phyloP scores from a whole-genome alignment of 2,113 vertebrate species.

The Mesoclemmys tuberculata region DNA sequence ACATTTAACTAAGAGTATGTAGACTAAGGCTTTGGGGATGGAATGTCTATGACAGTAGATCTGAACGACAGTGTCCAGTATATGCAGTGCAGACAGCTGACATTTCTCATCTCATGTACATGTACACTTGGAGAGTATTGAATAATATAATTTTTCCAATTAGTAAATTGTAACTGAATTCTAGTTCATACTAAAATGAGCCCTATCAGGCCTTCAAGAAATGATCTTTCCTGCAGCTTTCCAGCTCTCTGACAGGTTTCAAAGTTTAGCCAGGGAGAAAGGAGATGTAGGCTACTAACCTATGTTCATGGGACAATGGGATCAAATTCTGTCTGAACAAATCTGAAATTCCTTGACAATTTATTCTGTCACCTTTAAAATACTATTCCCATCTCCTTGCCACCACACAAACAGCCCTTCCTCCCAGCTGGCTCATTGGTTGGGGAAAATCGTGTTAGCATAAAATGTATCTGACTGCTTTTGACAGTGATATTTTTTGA shows the following conservation, averaged over 20 bases:
- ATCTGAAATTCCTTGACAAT: not conserved
- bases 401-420: not conserved
- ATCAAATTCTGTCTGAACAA: not conserved
- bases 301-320: not conserved
- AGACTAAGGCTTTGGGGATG: not conserved
- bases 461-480: not conserved
- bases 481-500: not conserved
- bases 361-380: not conserved
- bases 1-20: not conserved
- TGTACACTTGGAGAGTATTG: not conserved
- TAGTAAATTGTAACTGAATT: not conserved
- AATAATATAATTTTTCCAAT: not conserved
- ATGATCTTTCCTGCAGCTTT: not conserved
- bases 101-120: not conserved
- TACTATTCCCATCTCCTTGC: not conserved
- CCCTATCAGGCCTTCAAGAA: not conserved
- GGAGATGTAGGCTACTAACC: not conserved
- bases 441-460: not conserved
- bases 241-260: not conserved
- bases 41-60: not conserved
- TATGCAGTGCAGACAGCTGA: rapidly evolving
- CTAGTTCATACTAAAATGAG: not conserved
- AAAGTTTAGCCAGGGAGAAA: too few species aligned
- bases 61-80: not conserved
- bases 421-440: not conserved